Evolutionary conservation across 1,140 invertebrate genomes (phyloP).

Genomic region (Gryllus bimaculatus): DNA sequence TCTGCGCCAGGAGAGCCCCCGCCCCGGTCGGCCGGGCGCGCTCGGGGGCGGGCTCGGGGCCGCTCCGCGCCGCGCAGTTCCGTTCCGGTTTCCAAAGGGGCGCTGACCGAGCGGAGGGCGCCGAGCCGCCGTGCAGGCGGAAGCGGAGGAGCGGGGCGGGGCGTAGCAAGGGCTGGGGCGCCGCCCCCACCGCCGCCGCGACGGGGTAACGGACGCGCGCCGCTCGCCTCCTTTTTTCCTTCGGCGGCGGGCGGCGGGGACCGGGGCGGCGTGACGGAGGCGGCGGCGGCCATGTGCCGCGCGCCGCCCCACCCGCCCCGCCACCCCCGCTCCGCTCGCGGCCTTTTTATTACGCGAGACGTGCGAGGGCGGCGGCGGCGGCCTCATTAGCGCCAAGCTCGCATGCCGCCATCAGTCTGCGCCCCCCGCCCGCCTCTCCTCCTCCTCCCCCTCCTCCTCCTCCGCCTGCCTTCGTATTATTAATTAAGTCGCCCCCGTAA

Average conservation of each 20-base stretch:
- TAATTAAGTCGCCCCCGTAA: not conserved
- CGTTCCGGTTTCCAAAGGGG: not conserved
- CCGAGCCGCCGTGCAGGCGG: no score
- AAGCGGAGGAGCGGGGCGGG: no score
- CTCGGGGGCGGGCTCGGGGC: no score
- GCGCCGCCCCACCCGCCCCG: no score
- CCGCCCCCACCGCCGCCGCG: no score
- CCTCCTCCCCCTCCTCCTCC: no score
- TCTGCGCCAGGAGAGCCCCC: not conserved
- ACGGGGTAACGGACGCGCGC: not conserved
- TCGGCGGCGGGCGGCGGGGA: not conserved
- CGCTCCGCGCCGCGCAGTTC: not conserved
- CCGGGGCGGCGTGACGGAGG: not conserved
- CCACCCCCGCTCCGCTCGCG: no score
- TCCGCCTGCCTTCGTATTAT: not conserved
- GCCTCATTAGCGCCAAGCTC: not conserved
- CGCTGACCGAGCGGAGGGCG: no score
- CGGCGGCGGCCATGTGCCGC: no score
- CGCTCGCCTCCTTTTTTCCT: not conserved
- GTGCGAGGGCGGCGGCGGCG: not conserved
- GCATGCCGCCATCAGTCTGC: not conserved
- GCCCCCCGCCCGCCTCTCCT: no score
- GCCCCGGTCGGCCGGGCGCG: no score
- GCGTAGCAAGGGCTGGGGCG: not conserved
- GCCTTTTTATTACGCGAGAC: constrained; percentile 1